Percentiles rank a stretch among this genome's conserved stretches.
Evolutionary conservation across 1,140 invertebrate species (phyloP).

Genomic region (Brachionus plicatilis): DNA sequence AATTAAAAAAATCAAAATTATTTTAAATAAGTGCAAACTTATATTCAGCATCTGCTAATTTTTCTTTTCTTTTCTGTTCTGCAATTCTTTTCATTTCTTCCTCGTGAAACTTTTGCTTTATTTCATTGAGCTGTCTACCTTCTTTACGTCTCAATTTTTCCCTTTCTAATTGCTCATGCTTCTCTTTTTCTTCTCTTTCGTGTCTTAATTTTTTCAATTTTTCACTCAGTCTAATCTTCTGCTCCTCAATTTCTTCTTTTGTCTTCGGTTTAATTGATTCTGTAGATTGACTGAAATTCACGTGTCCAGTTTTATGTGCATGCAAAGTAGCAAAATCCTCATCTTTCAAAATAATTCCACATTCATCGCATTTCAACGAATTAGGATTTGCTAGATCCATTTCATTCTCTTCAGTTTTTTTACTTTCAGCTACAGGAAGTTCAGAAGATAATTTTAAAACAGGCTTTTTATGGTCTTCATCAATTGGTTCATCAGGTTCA

Average conservation of each 20-base stretch:
- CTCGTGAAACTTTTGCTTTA: constrained; percentile 39
- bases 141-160: constrained; percentile 17
- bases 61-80: constrained; percentile 24
- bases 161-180: neutral
- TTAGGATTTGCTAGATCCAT: neutral
- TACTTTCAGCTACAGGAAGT: neutral
- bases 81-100: constrained; percentile 35
- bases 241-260: constrained; percentile 37
- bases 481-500: neutral
- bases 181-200: constrained; percentile 30
- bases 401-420: neutral
- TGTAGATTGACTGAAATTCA: constrained; percentile 35
- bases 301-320: constrained; percentile 27
- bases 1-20: neutral
- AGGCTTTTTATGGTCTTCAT: neutral
- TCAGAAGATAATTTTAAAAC: neutral
- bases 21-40: neutral
- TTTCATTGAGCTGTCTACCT: constrained; percentile 19
- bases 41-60: constrained; percentile 32
- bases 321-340: constrained; percentile 32
- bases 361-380: constrained; percentile 39
- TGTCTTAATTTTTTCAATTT: constrained; percentile 1
- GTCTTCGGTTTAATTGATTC: constrained; percentile 35
- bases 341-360: constrained; percentile 35
- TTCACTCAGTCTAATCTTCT: constrained; percentile 10